Percentiles rank a stretch among this genome's conserved stretches.
These are phyloP conservation scores for Toxostoma redivivum DNA, from an alignment of 2,113 vertebrate species.

Conservation along the genomic window DNA sequence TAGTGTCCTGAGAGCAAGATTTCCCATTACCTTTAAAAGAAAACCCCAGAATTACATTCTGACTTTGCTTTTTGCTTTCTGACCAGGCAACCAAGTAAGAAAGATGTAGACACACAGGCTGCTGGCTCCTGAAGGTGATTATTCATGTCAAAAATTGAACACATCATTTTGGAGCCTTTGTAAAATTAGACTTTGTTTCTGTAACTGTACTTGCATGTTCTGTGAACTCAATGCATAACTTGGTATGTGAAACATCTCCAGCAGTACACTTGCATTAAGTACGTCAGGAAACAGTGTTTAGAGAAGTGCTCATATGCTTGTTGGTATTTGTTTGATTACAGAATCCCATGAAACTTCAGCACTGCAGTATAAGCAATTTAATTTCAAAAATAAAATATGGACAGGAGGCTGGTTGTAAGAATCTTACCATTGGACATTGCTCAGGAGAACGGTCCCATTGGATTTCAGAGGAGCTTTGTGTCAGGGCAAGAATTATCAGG, in stretches of 20 bases:
- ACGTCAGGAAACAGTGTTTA: constrained; percentile 8
- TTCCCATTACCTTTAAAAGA: neutral
- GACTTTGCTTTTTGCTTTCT: neutral
- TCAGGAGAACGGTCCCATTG: neutral
- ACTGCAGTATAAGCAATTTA: neutral
- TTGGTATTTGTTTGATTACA: neutral
- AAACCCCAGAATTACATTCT: neutral
- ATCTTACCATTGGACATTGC: neutral
- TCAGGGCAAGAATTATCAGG: neutral
- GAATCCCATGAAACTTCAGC: neutral
- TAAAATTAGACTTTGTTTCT: neutral
- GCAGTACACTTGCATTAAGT: neutral
- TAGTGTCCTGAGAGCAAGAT: neutral
- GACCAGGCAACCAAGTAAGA: neutral
- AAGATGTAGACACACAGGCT: neutral
- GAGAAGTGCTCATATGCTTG: neutral
- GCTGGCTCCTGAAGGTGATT: neutral
- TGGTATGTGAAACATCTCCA: neutral
- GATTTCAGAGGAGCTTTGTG: neutral
- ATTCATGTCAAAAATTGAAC: neutral
- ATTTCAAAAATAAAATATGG: neutral
- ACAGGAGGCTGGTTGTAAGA: neutral
- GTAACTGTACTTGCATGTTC: neutral
- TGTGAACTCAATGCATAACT: neutral
- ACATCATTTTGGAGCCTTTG: neutral